Evolutionary conservation across 2,113 vertebrate species (phyloP).

Genomic region (Atrichornis clamosus): DNA sequence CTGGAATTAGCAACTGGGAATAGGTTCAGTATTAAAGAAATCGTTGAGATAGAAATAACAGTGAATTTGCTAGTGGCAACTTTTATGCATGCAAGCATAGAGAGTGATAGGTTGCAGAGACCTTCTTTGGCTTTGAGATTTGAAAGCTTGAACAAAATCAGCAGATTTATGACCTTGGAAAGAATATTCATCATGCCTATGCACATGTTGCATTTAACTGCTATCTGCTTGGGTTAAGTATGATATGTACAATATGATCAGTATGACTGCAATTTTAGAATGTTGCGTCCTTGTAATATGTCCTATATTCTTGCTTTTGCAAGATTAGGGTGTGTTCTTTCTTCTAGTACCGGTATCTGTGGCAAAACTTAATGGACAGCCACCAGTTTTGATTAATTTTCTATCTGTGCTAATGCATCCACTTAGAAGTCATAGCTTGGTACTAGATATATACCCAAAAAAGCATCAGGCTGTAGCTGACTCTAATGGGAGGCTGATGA

Average conservation of each 20-base stretch:
- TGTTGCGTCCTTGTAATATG: background rate
- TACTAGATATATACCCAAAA: background rate
- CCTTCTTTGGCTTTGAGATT: background rate
- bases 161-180: background rate
- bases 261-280: background rate
- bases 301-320: background rate
- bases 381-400: background rate
- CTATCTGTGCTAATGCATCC: background rate
- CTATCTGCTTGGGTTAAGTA: background rate
- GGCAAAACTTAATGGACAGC: background rate
- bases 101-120: background rate
- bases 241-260: background rate
- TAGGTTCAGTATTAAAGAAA: background rate
- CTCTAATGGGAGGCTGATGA: background rate
- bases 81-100: background rate
- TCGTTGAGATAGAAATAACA: background rate
- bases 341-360: background rate
- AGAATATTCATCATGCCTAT: background rate
- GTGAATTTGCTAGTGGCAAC: background rate
- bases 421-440: background rate
- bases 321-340: background rate
- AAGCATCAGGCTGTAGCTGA: background rate
- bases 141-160: background rate
- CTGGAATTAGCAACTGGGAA: background rate
- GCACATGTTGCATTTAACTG: background rate